Evolutionary conservation across 2,797 vertebrate species (phyloP).

Genomic region (Sebastolobus altivelis): DNA sequence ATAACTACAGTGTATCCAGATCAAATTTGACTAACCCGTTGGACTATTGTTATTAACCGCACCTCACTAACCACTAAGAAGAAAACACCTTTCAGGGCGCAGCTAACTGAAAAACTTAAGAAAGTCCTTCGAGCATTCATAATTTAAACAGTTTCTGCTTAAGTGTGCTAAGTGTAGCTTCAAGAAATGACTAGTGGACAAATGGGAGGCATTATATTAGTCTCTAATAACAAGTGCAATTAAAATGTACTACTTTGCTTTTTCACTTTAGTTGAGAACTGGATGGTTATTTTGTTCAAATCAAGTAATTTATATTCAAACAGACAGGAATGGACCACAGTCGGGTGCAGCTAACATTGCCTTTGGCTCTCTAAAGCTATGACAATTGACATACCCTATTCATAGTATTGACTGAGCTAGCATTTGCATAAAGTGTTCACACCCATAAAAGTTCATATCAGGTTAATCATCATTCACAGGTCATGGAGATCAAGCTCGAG

Average conservation of each 20-base stretch:
- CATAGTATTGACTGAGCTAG: not conserved
- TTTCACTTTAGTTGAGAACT: not conserved
- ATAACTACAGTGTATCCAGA: not conserved
- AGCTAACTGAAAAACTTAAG: not conserved
- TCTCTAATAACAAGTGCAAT: not conserved
- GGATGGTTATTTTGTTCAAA: not conserved
- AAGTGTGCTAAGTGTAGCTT: not conserved
- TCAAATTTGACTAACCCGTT: not conserved
- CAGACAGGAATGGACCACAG: not conserved
- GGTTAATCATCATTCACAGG: constrained; percentile 6
- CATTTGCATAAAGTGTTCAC: not conserved
- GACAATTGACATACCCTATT: not conserved
- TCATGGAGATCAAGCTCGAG: constrained; percentile 13
- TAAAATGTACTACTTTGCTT: not conserved
- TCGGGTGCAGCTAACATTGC: not conserved
- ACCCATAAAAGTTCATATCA: not conserved
- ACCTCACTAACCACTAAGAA: not conserved
- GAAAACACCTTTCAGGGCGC: not conserved
- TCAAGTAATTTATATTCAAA: not conserved
- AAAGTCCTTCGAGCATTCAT: not conserved
- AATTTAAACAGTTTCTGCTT: not conserved
- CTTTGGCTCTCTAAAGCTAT: not conserved
- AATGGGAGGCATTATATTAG: not conserved
- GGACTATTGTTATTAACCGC: not conserved
- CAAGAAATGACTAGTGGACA: not conserved